Evolutionary conservation across 2,888 invertebrate species (phyloP).

Genomic region (Hetaerina titia): DNA sequence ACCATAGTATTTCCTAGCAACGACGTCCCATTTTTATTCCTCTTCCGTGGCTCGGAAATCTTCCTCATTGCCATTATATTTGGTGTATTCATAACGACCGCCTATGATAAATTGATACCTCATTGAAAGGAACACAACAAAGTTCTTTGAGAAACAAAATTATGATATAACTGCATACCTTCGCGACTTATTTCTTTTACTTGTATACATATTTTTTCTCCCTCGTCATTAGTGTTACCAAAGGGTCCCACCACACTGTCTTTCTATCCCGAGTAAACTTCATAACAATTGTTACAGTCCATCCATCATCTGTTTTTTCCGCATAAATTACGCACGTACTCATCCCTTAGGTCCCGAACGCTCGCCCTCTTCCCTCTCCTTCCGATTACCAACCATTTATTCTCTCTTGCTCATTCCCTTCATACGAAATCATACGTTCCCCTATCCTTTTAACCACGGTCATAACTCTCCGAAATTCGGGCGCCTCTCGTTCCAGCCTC

Average conservation of each 20-base stretch:
- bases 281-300: neutral
- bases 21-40: neutral
- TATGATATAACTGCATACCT: neutral
- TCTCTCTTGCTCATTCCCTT: neutral
- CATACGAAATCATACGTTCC: neutral
- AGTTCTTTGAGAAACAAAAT: neutral
- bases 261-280: neutral
- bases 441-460: neutral
- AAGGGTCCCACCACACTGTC: neutral
- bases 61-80: neutral
- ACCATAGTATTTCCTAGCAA: neutral
- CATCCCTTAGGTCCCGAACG: neutral
- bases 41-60: no score
- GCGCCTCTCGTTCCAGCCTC: neutral
- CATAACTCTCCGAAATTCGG: slow-evolving; percentile 11
- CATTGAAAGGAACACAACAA: neutral
- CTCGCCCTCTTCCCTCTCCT: neutral
- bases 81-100: neutral
- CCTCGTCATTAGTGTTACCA: neutral
- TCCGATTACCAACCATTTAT: neutral
- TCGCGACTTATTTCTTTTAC: neutral
- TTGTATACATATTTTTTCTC: neutral
- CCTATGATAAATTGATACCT: neutral
- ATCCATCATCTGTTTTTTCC: neutral
- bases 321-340: neutral